Percentiles rank a stretch among this genome's conserved stretches.
These are phyloP conservation scores for Gymnosoma rotundatum DNA, from an alignment of 2,888 invertebrate species.

Conservation along the genomic window DNA sequence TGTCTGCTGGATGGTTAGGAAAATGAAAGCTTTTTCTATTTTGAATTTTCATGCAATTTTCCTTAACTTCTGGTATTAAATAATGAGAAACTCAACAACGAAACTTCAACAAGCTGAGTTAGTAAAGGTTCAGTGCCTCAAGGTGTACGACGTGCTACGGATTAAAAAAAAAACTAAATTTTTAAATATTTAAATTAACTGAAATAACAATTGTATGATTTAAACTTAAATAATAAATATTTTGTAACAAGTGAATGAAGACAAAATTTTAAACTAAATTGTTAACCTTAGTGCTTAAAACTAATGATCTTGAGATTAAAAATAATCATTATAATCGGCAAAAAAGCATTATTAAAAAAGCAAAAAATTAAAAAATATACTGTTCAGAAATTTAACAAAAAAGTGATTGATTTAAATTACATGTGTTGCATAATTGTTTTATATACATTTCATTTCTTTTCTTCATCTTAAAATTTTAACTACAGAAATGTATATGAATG, in stretches of 20 bases:
- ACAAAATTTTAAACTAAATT: too few relatives aligned
- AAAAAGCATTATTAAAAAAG: neutral
- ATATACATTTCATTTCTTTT: slow-evolving; percentile 35
- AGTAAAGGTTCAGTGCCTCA: slow-evolving; percentile 68
- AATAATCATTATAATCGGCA: too few relatives aligned
- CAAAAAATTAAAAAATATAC: neutral
- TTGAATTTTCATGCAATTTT: slow-evolving; percentile 64
- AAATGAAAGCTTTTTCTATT: slow-evolving; percentile 59
- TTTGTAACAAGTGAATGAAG: too few relatives aligned
- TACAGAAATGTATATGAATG: slow-evolving; percentile 35
- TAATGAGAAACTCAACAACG: slow-evolving; percentile 54
- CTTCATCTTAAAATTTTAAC: slow-evolving; percentile 29
- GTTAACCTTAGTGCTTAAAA: too few relatives aligned
- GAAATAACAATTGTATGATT: slow-evolving; percentile 27
- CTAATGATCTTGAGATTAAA: too few relatives aligned
- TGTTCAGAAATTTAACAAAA: slow-evolving; percentile 9
- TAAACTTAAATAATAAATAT: neutral
- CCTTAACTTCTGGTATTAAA: slow-evolving; percentile 42
- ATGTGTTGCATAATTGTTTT: slow-evolving; percentile 67
- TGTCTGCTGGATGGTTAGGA: slow-evolving; percentile 27
- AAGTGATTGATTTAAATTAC: slow-evolving; percentile 65
- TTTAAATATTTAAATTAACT: slow-evolving; percentile 1
- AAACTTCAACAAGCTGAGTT: slow-evolving; percentile 50
- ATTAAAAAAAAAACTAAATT: slow-evolving; percentile 19
- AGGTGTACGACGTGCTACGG: slow-evolving; percentile 66